Conservation (phyloP, 1,140 invertebrate genomes). For the Trypoxylus dichotomus region DNA sequence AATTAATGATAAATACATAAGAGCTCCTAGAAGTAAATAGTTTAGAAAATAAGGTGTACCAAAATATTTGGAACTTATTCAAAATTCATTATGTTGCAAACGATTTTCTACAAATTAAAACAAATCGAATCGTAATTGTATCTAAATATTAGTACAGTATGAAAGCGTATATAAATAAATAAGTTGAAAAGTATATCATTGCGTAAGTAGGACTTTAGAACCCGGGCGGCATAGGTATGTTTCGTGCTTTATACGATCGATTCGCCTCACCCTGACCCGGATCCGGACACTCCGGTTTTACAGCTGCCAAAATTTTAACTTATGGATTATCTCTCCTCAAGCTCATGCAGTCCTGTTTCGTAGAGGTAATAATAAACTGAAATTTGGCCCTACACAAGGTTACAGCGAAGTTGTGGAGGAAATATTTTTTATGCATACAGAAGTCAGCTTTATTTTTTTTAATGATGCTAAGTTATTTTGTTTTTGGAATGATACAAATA, state of each 20-base stretch:
- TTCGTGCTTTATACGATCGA: neutral
- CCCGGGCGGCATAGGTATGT: neutral
- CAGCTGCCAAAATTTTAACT: slow-evolving; percentile 30
- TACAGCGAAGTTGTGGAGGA: slow-evolving; percentile 22
- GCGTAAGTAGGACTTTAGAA: too few relatives aligned
- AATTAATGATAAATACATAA: neutral
- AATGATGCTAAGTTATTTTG: too few relatives aligned
- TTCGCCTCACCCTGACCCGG: neutral
- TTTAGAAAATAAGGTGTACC: neutral
- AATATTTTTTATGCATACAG: neutral
- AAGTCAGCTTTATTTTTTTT: neutral
- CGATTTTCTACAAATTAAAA: neutral
- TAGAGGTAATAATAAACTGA: slow-evolving; percentile 43
- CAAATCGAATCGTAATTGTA: neutral
- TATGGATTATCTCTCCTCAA: slow-evolving; percentile 31
- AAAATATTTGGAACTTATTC: neutral
- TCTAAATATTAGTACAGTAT: neutral
- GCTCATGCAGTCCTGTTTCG: slow-evolving; percentile 35
- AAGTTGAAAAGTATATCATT: neutral
- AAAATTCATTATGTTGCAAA: neutral
- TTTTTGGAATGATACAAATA: too few relatives aligned
- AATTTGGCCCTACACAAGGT: slow-evolving; percentile 42
- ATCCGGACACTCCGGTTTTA: neutral
- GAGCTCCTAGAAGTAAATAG: neutral
- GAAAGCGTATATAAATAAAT: neutral